These are phyloP conservation scores for Amphiprion clarkii DNA, from an alignment of 2,797 vertebrate species.

Conservation along the genomic window DNA sequence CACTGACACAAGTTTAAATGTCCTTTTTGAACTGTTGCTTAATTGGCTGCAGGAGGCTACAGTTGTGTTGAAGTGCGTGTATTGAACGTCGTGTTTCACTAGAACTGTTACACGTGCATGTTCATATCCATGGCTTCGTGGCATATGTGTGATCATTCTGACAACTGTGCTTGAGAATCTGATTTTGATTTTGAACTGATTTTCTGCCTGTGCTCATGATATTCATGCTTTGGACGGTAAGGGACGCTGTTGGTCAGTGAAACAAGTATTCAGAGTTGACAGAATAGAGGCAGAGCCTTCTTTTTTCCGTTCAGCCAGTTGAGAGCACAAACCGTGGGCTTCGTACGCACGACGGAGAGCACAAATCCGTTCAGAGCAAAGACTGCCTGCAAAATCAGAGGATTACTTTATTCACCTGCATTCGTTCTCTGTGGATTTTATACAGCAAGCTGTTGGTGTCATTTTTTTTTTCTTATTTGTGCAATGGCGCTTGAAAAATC, in stretches of 20 bases:
- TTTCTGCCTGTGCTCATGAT: background rate
- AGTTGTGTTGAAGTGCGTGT: too few species aligned
- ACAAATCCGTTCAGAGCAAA: background rate
- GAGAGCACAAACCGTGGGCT: background rate
- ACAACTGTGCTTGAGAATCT: too few species aligned
- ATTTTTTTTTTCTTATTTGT: background rate
- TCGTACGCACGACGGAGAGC: background rate
- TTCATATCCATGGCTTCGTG: too few species aligned
- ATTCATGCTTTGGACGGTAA: constrained; percentile 52
- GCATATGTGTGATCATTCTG: too few species aligned
- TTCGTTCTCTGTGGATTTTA: constrained; percentile 1
- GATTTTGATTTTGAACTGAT: too few species aligned
- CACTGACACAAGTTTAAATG: background rate
- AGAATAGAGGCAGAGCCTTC: constrained; percentile 21
- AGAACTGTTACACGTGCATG: too few species aligned
- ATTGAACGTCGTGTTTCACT: too few species aligned
- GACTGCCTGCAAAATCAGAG: background rate
- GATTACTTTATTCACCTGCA: background rate
- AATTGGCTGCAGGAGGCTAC: background rate
- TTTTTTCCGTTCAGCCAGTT: background rate
- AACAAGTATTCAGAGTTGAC: constrained; percentile 15
- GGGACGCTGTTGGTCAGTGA: constrained; percentile 65
- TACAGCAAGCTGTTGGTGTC: rapidly evolving
- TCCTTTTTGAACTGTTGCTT: background rate
- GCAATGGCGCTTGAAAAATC: constrained; percentile 35